Evolutionary conservation across 53 echinoderm and acorn worm species (phyloP), one percentile per base, ranked within the genome.

Genomic region (Echinarachnius parma): DNA sequence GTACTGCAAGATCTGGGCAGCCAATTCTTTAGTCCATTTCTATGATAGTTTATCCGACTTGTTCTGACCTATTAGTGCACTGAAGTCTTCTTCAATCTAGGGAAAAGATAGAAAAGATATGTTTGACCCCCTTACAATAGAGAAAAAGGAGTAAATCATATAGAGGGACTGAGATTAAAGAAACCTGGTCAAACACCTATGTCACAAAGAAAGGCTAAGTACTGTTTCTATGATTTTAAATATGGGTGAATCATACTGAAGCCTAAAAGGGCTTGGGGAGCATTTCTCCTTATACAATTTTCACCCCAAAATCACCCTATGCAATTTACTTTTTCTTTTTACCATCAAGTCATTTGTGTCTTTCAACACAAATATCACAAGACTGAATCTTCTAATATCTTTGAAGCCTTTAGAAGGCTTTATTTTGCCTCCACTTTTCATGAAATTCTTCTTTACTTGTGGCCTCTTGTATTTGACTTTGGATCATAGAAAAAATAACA

Each of bases 31-130:
- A 27, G 75, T 76, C 47, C 47, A 60, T 60, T 27, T 76, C 26
- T 18, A 46, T 16, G 54, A 46, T 45, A 47, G 48, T 36, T 76
- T 59, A 44, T 60, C 60, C n/a, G 60, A 44, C 28, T 30, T 76
- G 46, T 28, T 28, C 59, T 59, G 53, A 36, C 46, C 60, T 28
- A 57, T 42, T 58, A 75, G 37, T 29, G 58, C 59, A 42, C 24
- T 44, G 46, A 75, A 59, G 52, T 75, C 75, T 37, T 57, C 44
- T 36, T 59, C 75, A 57, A 75, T 59, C 75, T 75, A 58, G 44
- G 53, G 25, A 21, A 34, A 53, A 34, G 54, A 53, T 34, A 52
- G 32, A 71, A 33, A 53, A 71, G 33, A 53, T 33, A 71, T 34
- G 35, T 71, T 55, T 55, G 23, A 30, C 54, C 22, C 36, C 21